Evolutionary conservation across 2,888 invertebrate species (phyloP).

Genomic region (Pecten maximus): DNA sequence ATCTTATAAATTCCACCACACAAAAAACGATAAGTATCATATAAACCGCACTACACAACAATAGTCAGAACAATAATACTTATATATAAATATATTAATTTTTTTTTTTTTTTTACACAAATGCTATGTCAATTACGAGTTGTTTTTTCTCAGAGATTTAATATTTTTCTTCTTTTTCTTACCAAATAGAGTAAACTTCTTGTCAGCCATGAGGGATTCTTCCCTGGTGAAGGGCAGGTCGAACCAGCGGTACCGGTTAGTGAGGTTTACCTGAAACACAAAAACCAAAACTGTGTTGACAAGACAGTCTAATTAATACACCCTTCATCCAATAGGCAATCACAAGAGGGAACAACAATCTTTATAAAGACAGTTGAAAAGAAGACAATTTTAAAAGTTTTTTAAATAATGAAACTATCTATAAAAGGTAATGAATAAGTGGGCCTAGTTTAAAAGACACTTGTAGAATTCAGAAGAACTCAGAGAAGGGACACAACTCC

Average conservation of each 20-base stretch:
- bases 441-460: neutral
- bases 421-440: no score
- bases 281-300: neutral
- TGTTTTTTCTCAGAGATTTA: neutral
- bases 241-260: constrained; percentile 90
- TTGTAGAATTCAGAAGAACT: neutral
- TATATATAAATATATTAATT: no score
- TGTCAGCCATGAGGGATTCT: constrained; percentile 95
- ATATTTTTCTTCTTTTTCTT: constrained; percentile 57
- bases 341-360: no score
- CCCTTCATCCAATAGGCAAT: no score
- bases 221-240: constrained; percentile 97
- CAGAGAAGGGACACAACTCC: no score
- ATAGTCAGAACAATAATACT: no score
- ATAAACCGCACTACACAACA: no score
- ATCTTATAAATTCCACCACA: neutral
- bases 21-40: no score
- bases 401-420: no score
- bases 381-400: no score
- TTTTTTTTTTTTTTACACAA: neutral
- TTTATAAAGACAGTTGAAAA: no score
- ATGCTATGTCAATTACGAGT: neutral
- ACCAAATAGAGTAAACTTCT: constrained; percentile 89
- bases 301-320: no score
- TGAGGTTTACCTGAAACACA: constrained; percentile 61